These are phyloP conservation scores for Drosophila affinis DNA, from an alignment of 2,888 invertebrate species.

Conservation along the genomic window DNA sequence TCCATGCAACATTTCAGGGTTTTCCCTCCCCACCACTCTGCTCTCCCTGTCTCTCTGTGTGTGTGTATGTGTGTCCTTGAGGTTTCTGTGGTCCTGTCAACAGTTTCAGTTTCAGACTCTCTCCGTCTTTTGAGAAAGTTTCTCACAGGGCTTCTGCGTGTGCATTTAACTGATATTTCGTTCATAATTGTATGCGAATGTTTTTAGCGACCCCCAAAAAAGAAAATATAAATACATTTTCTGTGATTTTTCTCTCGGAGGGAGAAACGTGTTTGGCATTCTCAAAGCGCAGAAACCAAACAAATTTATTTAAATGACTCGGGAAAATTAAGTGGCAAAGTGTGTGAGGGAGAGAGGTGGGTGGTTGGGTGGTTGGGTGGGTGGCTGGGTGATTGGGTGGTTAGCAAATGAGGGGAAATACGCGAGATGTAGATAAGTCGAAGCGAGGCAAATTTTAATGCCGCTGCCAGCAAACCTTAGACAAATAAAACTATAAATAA, in stretches of 20 bases:
- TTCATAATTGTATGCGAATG: slow-evolving; percentile 32
- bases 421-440: slow-evolving; percentile 63
- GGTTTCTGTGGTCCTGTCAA: not conserved
- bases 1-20: slow-evolving; percentile 26
- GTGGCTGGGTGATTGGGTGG: not conserved
- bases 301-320: slow-evolving; percentile 71
- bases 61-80: not conserved
- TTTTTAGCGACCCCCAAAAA: slow-evolving; percentile 15
- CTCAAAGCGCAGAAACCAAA: slow-evolving; percentile 26
- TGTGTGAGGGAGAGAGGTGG: slow-evolving; percentile 7
- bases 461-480: slow-evolving; percentile 35
- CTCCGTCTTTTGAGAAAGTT: slow-evolving; percentile 4
- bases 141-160: slow-evolving; percentile 8
- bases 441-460: slow-evolving; percentile 39
- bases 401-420: slow-evolving; percentile 28
- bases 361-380: not conserved
- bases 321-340: slow-evolving; percentile 59
- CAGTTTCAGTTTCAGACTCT: not conserved
- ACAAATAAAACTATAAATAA: slow-evolving; percentile 77
- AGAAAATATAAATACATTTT: slow-evolving; percentile 24
- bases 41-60: not conserved
- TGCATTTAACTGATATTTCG: slow-evolving; percentile 27
- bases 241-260: slow-evolving; percentile 16
- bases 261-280: slow-evolving; percentile 31
- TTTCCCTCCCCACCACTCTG: slow-evolving; percentile 11